Evolutionary conservation across 2,797 vertebrate genomes (phyloP).

Genomic region (Smutsia temminckii): DNA sequence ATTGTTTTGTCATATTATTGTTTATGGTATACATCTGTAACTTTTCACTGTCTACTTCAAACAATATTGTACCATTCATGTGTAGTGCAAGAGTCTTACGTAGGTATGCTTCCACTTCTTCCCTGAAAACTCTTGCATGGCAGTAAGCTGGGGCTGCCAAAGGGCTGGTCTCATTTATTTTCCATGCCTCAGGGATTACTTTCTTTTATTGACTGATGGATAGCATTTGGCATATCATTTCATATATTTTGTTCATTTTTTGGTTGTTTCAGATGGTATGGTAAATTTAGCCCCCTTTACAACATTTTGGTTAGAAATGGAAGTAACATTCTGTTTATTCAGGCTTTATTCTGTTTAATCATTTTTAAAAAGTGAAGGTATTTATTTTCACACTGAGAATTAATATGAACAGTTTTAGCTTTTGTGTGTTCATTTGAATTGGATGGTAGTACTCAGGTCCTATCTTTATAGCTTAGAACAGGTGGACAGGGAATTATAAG

Average conservation of each 20-base stretch:
- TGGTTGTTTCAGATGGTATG: not conserved
- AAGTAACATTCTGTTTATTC: not conserved
- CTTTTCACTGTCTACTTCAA: not conserved
- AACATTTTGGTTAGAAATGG: not conserved
- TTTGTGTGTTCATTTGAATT: not conserved
- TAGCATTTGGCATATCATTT: not conserved
- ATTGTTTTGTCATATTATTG: not conserved
- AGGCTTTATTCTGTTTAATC: constrained; percentile 7
- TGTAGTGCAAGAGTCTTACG: not conserved
- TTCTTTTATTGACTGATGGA: not conserved
- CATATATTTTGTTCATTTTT: not conserved
- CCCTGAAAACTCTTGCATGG: not conserved
- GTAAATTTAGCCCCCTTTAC: not conserved
- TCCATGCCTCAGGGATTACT: not conserved
- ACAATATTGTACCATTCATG: not conserved
- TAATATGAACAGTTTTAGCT: not conserved
- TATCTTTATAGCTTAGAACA: not conserved
- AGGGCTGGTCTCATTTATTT: not conserved
- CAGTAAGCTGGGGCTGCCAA: not conserved
- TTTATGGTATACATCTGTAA: not conserved
- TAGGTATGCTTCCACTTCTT: not conserved
- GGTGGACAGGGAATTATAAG: not conserved
- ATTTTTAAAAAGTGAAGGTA: not conserved
- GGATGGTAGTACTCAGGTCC: not conserved
- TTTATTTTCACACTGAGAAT: not conserved